Evolutionary conservation across 2,797 vertebrate species (phyloP).

Genomic region (Lacerta bilineata): DNA sequence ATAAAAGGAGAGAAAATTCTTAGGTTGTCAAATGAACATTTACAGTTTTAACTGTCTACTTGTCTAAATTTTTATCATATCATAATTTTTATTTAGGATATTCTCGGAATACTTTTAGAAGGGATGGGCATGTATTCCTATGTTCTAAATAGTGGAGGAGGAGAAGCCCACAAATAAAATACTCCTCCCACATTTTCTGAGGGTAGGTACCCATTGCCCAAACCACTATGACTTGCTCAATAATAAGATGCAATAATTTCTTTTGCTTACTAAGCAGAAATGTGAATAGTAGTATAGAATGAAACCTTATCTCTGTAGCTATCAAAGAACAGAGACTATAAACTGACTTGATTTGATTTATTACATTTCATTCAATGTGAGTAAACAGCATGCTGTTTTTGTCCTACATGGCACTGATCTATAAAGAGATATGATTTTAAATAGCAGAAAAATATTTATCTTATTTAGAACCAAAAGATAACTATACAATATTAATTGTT

Average conservation of each 20-base stretch:
- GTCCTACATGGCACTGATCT: constrained; percentile 2
- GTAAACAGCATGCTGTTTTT: neutral
- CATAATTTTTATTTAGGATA: neutral
- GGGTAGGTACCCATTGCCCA: no score
- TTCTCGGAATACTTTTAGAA: neutral
- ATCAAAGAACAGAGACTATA: constrained; percentile 18
- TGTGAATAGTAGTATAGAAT: neutral
- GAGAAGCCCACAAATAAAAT: neutral
- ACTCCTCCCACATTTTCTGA: no score
- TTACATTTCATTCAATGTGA: neutral
- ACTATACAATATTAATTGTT: neutral
- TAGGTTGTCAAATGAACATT: constrained; percentile 21
- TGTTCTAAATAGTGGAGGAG: neutral
- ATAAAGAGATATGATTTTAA: constrained; percentile 19
- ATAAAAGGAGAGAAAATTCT: constrained; percentile 23
- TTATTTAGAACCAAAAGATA: neutral
- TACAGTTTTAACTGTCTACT: neutral
- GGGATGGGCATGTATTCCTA: neutral
- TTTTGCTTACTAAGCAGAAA: neutral
- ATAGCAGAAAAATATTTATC: constrained; percentile 41
- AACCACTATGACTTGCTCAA: neutral
- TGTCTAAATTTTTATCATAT: neutral
- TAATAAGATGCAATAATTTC: neutral
- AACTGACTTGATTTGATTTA: neutral
- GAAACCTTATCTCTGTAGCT: neutral